Evolutionary conservation across 1,140 invertebrate species (phyloP), one percentile per base, ranked within the genome.

Genomic region (Drosophila bipectinata): DNA sequence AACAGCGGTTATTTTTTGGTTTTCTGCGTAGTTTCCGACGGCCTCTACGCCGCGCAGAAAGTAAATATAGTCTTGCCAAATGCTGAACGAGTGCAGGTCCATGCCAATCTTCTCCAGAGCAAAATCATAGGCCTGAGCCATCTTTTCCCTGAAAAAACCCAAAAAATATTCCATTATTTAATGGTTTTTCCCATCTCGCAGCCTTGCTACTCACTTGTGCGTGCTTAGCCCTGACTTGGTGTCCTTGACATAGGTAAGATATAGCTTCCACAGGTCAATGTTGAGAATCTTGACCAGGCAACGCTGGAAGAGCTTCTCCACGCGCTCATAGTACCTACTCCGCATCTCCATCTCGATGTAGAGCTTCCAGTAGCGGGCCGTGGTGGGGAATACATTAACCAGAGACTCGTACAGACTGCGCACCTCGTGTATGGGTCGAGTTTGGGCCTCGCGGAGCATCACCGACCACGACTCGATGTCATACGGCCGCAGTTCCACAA

Each of bases 271-370:
- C 54, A 99, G 93, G 92, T 99, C 99, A 77, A 99, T 99, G 93
- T 99, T 99, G 39, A 99, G 94, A 63, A 99, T 98, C 94, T 99
- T 99, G 92, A 99, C 98, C 15, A 99, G 94, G 93, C 98, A 99
- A 72, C 98, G 93, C 94, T 99, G 98, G 93, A 99, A 99, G 62
- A 99, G 94, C 97, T 98, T 98, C 95, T 99, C 98, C 30, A 99
- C 98, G 92, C 96, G 97, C 92, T 99, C 98, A 94, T 97, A 99
- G 93, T 98, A 98, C 92, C 97, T 94, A 72, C 96, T 95, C 92
- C 98, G 98, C 95, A 98, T 98, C 96, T 99, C 99, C 94, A 99
- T 98, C 93, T 99, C 99, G 84, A 99, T 99, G 93, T 99, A 99
- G 74, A 99, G 97, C 93, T 99, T 99, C 99, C 99, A 99, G 92